Evolutionary conservation across 1,140 invertebrate genomes (phyloP).

Genomic region (Paramacrobiotus metropolitanus): DNA sequence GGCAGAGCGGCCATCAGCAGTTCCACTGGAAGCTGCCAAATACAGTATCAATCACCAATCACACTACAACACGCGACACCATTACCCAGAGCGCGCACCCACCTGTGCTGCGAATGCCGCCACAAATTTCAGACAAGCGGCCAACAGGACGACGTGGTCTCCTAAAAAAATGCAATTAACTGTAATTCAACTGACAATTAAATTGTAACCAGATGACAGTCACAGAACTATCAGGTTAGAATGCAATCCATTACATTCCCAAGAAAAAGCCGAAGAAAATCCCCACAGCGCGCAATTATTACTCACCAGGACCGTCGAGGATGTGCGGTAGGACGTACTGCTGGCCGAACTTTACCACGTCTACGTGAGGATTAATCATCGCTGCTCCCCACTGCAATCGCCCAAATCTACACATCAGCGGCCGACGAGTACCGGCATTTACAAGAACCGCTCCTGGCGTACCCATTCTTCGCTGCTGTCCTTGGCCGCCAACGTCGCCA

Average conservation of each 20-base stretch:
- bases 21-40: slow-evolving; percentile 48
- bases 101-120: slow-evolving; percentile 91
- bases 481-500: slow-evolving; percentile 71
- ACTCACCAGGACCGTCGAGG: too few relatives aligned
- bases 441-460: background rate
- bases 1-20: slow-evolving; percentile 47
- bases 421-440: background rate
- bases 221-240: too few relatives aligned
- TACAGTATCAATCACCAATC: too few relatives aligned
- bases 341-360: slow-evolving; percentile 59
- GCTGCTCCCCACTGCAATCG: slow-evolving; percentile 54
- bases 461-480: slow-evolving; percentile 59
- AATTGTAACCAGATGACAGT: too few relatives aligned
- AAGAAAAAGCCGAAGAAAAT: too few relatives aligned
- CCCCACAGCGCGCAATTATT: too few relatives aligned
- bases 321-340: slow-evolving; percentile 65
- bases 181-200: too few relatives aligned
- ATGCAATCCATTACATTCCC: too few relatives aligned
- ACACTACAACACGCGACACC: too few relatives aligned
- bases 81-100: too few relatives aligned
- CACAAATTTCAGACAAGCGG: slow-evolving; percentile 81
- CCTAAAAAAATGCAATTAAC: too few relatives aligned
- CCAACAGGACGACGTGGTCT: slow-evolving; percentile 69
- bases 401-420: slow-evolving; percentile 8
- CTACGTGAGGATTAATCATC: slow-evolving; percentile 62